phyloP scores from a whole-genome alignment of 2,797 vertebrate genomes.

The Sebastes jordani region DNA sequence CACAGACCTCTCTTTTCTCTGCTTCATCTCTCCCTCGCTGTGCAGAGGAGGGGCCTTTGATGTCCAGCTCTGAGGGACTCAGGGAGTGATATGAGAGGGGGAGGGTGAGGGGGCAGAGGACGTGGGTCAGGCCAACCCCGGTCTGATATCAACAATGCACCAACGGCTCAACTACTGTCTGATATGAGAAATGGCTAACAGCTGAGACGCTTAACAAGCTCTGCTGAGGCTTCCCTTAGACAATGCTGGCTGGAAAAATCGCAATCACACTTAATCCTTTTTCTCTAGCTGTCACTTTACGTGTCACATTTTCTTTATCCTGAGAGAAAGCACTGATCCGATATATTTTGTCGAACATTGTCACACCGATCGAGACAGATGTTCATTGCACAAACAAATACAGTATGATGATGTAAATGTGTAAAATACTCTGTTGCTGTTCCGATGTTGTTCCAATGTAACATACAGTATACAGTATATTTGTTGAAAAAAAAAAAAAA shows the following conservation, averaged over 20 bases:
- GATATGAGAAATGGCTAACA: constrained; percentile 71
- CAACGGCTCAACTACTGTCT: constrained; percentile 66
- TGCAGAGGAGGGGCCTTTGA: constrained; percentile 64
- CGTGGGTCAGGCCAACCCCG: constrained; percentile 51
- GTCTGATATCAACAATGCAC: constrained; percentile 62
- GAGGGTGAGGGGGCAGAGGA: background rate
- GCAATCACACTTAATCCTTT: constrained; percentile 52
- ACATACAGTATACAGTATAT: constrained; percentile 81
- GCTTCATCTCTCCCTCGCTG: constrained; percentile 50
- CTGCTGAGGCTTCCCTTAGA: constrained; percentile 46
- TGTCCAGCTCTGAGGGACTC: constrained; percentile 64
- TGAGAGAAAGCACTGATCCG: constrained; percentile 64
- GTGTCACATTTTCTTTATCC: constrained; percentile 70
- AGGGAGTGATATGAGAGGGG: constrained; percentile 41
- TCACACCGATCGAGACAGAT: constrained; percentile 58
- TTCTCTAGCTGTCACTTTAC: constrained; percentile 64
- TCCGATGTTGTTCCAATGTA: constrained; percentile 80
- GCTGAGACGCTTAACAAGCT: constrained; percentile 65
- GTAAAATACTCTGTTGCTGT: constrained; percentile 79
- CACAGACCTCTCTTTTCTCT: constrained; percentile 56
- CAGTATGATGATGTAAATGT: constrained; percentile 79
- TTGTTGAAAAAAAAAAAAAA: constrained; percentile 48
- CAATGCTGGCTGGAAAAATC: constrained; percentile 59
- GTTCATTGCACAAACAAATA: constrained; percentile 73
- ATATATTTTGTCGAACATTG: constrained; percentile 64